These are phyloP conservation scores for Tragelaphus imberbis DNA, from an alignment of 2,113 vertebrate genomes.

Conservation along the genomic window DNA sequence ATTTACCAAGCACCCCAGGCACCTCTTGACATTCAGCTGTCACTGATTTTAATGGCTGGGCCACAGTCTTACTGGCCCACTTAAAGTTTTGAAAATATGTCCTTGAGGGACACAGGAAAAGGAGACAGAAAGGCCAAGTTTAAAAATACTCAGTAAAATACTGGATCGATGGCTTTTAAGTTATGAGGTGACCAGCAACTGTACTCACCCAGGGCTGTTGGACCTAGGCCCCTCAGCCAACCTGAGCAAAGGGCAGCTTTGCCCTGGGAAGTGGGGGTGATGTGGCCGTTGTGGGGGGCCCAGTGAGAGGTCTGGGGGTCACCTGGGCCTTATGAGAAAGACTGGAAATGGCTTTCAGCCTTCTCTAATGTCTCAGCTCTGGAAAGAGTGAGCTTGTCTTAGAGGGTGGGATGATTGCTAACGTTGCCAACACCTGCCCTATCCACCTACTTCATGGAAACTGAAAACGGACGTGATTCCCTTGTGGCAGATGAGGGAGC, in stretches of 20 bases:
- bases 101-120: conserved; percentile 4
- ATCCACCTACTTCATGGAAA: background rate
- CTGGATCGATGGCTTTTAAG: background rate
- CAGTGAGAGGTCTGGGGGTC: background rate
- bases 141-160: conserved; percentile 29
- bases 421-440: background rate
- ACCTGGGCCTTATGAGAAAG: background rate
- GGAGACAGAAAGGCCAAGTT: conserved; percentile 8
- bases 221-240: background rate
- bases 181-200: background rate
- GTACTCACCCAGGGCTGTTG: background rate
- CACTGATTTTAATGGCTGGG: background rate
- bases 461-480: background rate
- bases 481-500: background rate
- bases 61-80: background rate
- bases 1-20: background rate
- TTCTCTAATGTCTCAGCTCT: background rate
- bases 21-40: background rate
- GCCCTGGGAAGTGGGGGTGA: background rate
- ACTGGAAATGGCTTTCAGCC: background rate
- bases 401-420: background rate
- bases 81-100: background rate
- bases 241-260: background rate
- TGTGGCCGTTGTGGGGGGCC: background rate
- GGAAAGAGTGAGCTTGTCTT: background rate